phyloP scores from a whole-genome alignment of 2,888 invertebrate genomes.

The Sussaba pulchella region DNA sequence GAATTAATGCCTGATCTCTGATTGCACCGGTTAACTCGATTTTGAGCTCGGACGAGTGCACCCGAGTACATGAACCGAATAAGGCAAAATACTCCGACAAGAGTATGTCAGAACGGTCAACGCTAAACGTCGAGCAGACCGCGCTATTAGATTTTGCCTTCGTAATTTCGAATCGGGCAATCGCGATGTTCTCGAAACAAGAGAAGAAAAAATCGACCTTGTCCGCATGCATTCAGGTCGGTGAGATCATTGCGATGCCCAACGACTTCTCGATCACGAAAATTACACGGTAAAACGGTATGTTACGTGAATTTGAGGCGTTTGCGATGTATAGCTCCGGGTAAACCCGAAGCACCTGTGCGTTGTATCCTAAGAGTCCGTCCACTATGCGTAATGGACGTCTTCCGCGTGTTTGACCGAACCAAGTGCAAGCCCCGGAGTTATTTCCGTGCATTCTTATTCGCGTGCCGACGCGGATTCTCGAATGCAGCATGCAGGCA shows the following conservation, averaged over 20 bases:
- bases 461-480: slow-evolving; percentile 56
- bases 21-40: not conserved
- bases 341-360: slow-evolving; percentile 5
- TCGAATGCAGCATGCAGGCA: slow-evolving; percentile 21
- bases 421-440: slow-evolving; percentile 54
- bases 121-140: not conserved
- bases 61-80: not conserved
- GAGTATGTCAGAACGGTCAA: not conserved
- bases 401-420: slow-evolving; percentile 58
- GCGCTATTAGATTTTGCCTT: not conserved
- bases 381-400: slow-evolving; percentile 51
- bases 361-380: slow-evolving; percentile 42
- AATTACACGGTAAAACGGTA: slow-evolving; percentile 3
- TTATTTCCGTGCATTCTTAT: slow-evolving; percentile 63
- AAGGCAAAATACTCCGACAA: not conserved
- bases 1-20: too few relatives aligned
- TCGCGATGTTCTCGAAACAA: not conserved
- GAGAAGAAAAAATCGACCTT: not conserved
- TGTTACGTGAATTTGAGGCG: slow-evolving; percentile 7
- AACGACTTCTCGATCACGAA: not conserved
- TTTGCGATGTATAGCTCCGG: not conserved
- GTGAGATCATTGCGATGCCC: not conserved
- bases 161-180: not conserved
- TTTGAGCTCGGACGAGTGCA: too few relatives aligned
- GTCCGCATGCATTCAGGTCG: not conserved